Conservation (phyloP, 2,113 vertebrate species). For the Nothocercus nigrocapillus region DNA sequence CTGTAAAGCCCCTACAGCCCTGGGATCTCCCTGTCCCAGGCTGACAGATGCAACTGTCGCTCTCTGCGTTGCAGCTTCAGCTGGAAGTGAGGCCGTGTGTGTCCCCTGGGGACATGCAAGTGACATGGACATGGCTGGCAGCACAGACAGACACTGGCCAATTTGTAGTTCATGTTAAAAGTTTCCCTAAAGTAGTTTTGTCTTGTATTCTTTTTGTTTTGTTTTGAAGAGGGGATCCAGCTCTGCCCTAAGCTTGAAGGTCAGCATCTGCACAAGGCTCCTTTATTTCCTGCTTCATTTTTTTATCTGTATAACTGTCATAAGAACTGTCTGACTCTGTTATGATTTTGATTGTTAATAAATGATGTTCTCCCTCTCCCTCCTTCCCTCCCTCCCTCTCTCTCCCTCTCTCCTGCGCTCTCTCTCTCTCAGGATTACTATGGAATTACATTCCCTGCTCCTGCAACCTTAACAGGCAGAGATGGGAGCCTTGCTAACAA, state of each 20-base stretch:
- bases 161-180: neutral
- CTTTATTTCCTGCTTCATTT: neutral
- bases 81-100: neutral
- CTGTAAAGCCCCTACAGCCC: too few species aligned
- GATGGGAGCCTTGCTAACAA: conserved; percentile 93
- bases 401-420: too few species aligned
- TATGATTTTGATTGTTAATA: neutral
- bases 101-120: too few species aligned
- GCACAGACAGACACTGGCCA: neutral
- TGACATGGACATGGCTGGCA: too few species aligned
- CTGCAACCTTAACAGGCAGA: conserved; percentile 90
- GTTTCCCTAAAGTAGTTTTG: neutral
- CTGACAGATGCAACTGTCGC: too few species aligned
- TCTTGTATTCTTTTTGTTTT: neutral
- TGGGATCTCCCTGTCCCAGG: too few species aligned
- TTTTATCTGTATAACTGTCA: fast-evolving
- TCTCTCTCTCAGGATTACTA: conserved; percentile 90
- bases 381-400: neutral
- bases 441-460: conserved; percentile 96
- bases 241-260: neutral
- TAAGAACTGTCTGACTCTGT: neutral
- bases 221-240: neutral
- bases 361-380: neutral
- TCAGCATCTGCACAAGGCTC: neutral
- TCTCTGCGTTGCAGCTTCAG: neutral